Evolutionary conservation across 2,113 vertebrate species (phyloP), one percentile per base, ranked within the genome.

Genomic region (Monopterus albus): DNA sequence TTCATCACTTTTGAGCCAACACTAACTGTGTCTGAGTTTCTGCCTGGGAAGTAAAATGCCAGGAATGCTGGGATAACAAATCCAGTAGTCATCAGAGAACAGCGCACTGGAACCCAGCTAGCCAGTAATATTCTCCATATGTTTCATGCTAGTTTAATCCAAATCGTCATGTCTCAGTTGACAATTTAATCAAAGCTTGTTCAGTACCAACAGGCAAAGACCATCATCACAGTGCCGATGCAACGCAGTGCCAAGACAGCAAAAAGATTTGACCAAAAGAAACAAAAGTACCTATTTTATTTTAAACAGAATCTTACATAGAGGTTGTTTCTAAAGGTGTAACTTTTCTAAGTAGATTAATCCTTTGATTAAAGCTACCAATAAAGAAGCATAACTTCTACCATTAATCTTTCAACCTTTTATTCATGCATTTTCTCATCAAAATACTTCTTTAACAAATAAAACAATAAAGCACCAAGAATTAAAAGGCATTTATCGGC

Each of bases 71-170:
- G 86, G 53, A 80, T 66, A 72, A 79, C 77, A 78, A 73, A 67
- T 79, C 75, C 72, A 79, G 69, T 51, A 75, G 69, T 78, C 75
- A 83, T 78, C 63, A 73, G 64, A 74, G 63, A 69, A 70, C 51
- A 74, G 58, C 72, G 76, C 42, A 80, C 66, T 85, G 74, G 57
- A 88, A 50, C 59, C 67, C 60, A 81, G 58, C 83, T 72, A 85
- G 50, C 28, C 77, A 36, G 42, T 89, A 86, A 89, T 86, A 50
- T 25, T 62, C 73, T 76, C 83, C 87, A 82, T 68, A 78, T 89
- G 85, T 75, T 53, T 62, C 49, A 38, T 46, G 42, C 69, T 49
- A 58, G 59, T 78, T 60, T 28, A 33, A 62, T 82, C 80, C 85
- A 82, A 83, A 63, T 12, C 10, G 7, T 79, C 66, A 51, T 62